These are phyloP conservation scores for Aphaenogaster ashmeadi DNA, from an alignment of 1,140 invertebrate species.

Conservation along the genomic window DNA sequence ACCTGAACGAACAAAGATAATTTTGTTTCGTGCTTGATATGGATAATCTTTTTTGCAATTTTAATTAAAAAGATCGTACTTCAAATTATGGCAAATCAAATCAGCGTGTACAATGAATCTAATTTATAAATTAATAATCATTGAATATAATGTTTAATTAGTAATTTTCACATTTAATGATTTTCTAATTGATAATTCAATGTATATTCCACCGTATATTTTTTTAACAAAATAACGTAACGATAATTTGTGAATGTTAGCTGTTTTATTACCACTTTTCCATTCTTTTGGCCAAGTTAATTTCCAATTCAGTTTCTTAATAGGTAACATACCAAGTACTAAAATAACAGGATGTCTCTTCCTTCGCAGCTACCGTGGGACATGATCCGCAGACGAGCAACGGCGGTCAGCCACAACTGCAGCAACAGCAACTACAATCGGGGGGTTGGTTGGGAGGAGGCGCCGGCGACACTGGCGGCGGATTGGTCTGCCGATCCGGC, in stretches of 20 bases:
- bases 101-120: neutral
- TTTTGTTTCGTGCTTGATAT: neutral
- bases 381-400: conserved; percentile 82
- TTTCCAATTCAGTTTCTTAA: neutral
- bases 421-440: conserved; percentile 68
- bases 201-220: neutral
- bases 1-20: neutral
- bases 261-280: neutral
- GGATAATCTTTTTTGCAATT: neutral
- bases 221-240: neutral
- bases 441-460: conserved; percentile 63
- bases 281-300: neutral
- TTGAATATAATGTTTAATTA: neutral
- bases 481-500: conserved; percentile 65
- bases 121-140: conserved; percentile 5
- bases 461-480: conserved; percentile 63
- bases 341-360: conserved; percentile 4
- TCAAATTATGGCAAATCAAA: neutral
- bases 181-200: neutral
- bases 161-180: neutral
- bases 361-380: conserved; percentile 80
- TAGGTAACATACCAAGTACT: neutral
- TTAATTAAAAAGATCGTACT: neutral
- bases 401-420: conserved; percentile 76
- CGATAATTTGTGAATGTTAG: neutral